Percentiles rank a stretch among this genome's conserved stretches.
Evolutionary conservation across 2,888 invertebrate species (phyloP).

Genomic region (Volucella inflata): DNA sequence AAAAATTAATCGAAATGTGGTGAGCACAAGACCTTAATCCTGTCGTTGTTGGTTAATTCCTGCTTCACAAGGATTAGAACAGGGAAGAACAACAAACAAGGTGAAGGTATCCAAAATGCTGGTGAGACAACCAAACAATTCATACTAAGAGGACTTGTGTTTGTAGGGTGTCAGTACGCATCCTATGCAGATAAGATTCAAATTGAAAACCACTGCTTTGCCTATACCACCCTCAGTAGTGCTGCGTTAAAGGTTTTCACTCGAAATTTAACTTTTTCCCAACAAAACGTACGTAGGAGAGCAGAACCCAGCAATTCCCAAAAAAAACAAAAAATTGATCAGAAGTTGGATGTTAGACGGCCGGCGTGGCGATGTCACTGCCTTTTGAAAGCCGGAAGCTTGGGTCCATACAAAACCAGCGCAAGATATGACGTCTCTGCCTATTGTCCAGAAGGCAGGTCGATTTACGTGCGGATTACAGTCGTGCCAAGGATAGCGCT

Average conservation of each 20-base stretch:
- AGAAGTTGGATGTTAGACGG: slow-evolving; percentile 27
- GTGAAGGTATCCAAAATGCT: slow-evolving; percentile 1
- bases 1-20: slow-evolving; percentile 61
- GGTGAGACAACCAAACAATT: background rate
- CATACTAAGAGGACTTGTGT: background rate
- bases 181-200: slow-evolving; percentile 40
- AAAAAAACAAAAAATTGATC: background rate
- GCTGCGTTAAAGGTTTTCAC: background rate
- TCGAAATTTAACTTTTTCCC: slow-evolving; percentile 11
- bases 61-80: slow-evolving; percentile 5
- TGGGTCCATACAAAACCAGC: slow-evolving; percentile 18
- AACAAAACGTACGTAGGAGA: background rate
- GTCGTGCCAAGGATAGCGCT: slow-evolving; percentile 21
- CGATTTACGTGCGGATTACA: slow-evolving; percentile 28
- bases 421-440: slow-evolving; percentile 18
- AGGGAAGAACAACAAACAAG: slow-evolving; percentile 18
- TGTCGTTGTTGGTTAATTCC: slow-evolving; percentile 35
- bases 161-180: slow-evolving; percentile 40
- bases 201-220: slow-evolving; percentile 50
- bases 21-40: background rate
- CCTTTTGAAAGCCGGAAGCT: slow-evolving; percentile 33
- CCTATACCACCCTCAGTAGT: background rate
- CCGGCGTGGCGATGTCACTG: background rate
- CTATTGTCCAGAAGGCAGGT: slow-evolving; percentile 25
- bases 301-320: too few relatives aligned